These are phyloP conservation scores for Psilopsiagon aurifrons DNA, from an alignment of 2,113 vertebrate species.

Conservation along the genomic window DNA sequence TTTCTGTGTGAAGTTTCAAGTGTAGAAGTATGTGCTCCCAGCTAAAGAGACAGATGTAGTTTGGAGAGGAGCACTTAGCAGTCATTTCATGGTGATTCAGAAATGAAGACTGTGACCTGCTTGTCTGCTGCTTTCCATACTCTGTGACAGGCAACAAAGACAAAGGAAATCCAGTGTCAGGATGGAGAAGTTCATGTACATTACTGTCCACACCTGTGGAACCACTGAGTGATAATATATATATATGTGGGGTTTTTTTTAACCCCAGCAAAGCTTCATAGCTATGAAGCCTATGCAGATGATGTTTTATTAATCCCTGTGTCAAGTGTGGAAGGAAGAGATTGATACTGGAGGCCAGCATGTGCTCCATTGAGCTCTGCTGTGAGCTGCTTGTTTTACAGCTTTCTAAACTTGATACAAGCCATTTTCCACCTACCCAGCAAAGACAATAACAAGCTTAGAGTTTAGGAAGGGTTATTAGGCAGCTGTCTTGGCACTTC, in stretches of 20 bases:
- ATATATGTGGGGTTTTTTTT: neutral
- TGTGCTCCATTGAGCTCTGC: neutral
- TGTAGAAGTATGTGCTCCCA: neutral
- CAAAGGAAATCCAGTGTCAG: neutral
- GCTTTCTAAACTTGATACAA: neutral
- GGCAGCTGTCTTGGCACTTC: neutral
- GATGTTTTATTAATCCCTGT: neutral
- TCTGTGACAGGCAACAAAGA: neutral
- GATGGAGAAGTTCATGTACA: neutral
- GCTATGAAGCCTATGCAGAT: neutral
- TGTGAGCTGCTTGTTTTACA: neutral
- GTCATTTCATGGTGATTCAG: neutral
- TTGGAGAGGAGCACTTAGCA: neutral
- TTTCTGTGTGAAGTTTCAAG: neutral
- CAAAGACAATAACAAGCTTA: neutral
- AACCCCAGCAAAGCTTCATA: neutral
- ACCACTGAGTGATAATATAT: neutral
- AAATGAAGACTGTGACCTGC: neutral
- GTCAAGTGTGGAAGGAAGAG: neutral
- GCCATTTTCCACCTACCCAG: neutral
- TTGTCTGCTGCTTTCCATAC: neutral
- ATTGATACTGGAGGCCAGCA: neutral
- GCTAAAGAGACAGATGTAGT: neutral
- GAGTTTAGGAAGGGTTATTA: neutral
- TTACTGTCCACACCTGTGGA: neutral